Percentiles rank a stretch among this genome's conserved stretches.
These are phyloP conservation scores for Drosophila tropicalis DNA, from an alignment of 1,140 invertebrate species.

Conservation along the genomic window DNA sequence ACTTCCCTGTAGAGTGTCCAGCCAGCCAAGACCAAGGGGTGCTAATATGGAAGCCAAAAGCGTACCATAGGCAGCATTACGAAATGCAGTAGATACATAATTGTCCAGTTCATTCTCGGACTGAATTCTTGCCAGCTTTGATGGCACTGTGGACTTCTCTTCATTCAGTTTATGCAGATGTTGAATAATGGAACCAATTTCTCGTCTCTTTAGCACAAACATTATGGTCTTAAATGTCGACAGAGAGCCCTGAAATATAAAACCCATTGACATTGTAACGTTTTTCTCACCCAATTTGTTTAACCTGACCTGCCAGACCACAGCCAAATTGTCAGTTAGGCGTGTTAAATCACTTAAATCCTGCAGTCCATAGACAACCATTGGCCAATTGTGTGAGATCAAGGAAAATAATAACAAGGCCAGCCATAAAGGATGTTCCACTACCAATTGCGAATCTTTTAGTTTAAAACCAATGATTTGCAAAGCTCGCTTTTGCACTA, in stretches of 20 bases:
- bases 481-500: slow-evolving; percentile 43
- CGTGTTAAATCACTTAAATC: slow-evolving; percentile 33
- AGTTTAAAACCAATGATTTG: slow-evolving; percentile 46
- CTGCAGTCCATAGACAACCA: slow-evolving; percentile 44
- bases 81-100: slow-evolving; percentile 38
- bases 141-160: not conserved
- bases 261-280: too few species aligned
- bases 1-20: slow-evolving; percentile 7
- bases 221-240: slow-evolving; percentile 43
- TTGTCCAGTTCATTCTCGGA: slow-evolving; percentile 38
- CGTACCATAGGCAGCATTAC: slow-evolving; percentile 27
- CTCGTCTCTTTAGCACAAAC: slow-evolving; percentile 28
- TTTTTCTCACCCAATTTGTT: not conserved
- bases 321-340: slow-evolving; percentile 37
- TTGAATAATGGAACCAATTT: slow-evolving; percentile 26
- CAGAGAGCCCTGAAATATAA: slow-evolving; percentile 28
- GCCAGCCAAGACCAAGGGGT: slow-evolving; percentile 30
- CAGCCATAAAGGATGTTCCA: slow-evolving; percentile 42
- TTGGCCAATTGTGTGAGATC: slow-evolving; percentile 50
- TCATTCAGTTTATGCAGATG: slow-evolving; percentile 39
- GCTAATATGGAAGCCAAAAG: slow-evolving; percentile 26
- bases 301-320: slow-evolving; percentile 16
- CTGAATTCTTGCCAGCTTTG: slow-evolving; percentile 3
- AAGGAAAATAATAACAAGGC: slow-evolving; percentile 30
- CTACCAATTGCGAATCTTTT: not conserved